Evolutionary conservation across 1,140 invertebrate species (phyloP).

Genomic region (Bombus impatiens): DNA sequence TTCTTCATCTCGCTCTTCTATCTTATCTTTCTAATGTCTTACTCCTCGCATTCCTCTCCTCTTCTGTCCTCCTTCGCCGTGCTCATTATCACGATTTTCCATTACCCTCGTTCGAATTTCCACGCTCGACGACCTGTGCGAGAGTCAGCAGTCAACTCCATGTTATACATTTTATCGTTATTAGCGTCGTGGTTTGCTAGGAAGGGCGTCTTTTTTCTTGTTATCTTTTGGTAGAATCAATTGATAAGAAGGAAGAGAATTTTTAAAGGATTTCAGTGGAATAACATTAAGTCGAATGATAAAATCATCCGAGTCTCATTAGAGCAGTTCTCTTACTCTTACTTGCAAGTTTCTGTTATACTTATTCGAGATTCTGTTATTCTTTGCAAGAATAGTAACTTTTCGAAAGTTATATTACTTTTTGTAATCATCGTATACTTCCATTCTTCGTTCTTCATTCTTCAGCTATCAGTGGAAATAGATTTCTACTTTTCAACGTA

Average conservation of each 20-base stretch:
- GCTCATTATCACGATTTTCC: slow-evolving; percentile 62
- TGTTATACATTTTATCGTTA: slow-evolving; percentile 40
- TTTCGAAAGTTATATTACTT: background rate
- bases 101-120: slow-evolving; percentile 68
- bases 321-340: background rate
- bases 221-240: background rate
- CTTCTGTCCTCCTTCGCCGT: slow-evolving; percentile 42
- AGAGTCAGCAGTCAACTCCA: background rate
- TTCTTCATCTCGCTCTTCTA: background rate
- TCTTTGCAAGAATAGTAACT: too few species aligned
- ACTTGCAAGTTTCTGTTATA: background rate
- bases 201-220: background rate
- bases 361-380: too few species aligned
- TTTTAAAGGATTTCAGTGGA: background rate
- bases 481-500: background rate
- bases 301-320: background rate
- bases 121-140: slow-evolving; percentile 30
- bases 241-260: background rate
- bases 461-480: background rate
- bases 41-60: slow-evolving; percentile 7
- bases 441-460: too few species aligned
- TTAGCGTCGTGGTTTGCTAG: background rate
- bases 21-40: slow-evolving; percentile 41
- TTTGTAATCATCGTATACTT: too few species aligned
- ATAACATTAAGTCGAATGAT: background rate